phyloP scores from a whole-genome alignment of 2,888 invertebrate genomes.

The Phytoseiulus persimilis region DNA sequence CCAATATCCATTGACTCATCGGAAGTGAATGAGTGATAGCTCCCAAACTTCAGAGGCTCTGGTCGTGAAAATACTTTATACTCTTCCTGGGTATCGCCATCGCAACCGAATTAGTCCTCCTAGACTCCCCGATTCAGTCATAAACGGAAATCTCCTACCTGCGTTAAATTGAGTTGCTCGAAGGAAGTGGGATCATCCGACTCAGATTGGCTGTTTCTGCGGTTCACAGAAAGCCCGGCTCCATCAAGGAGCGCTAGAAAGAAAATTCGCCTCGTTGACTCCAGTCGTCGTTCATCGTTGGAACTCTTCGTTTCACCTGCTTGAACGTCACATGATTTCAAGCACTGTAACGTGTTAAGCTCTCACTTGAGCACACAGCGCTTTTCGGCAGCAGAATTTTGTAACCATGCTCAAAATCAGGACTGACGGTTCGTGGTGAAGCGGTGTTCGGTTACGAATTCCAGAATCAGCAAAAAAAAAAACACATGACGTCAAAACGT shows the following conservation, averaged over 20 bases:
- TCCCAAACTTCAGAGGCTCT: no score
- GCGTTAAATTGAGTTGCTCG: not conserved
- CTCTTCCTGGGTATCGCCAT: no score
- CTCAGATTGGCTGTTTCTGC: not conserved
- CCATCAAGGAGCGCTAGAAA: not conserved
- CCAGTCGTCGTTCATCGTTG: not conserved
- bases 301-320: not conserved
- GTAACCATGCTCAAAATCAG: not conserved
- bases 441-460: no score
- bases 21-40: no score
- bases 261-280: not conserved
- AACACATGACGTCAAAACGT: no score
- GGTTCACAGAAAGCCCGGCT: not conserved
- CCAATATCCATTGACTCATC: no score
- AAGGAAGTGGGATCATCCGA: not conserved
- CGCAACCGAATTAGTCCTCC: no score
- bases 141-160: not conserved
- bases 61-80: no score
- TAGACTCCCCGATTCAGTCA: no score
- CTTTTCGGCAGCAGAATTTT: not conserved
- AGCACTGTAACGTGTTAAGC: not conserved
- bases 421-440: no score
- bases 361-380: not conserved
- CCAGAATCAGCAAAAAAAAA: no score
- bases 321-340: not conserved